Base-by-base conservation (phyloP, 37 sponge, comb jelly and placozoan genomes). In the Axinella damicornis region DNA sequence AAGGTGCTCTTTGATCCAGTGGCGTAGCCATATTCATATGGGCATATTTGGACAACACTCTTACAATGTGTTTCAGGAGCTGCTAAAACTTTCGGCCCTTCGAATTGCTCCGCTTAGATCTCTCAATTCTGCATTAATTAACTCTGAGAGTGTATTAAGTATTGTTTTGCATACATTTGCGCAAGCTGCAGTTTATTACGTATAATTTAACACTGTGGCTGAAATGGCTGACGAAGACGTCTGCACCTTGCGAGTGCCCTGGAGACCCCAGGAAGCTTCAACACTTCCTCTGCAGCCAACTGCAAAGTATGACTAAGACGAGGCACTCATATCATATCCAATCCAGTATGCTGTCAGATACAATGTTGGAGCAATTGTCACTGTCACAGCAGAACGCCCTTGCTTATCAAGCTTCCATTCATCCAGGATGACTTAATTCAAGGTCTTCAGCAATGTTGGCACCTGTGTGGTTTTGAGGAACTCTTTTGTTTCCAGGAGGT, bases 281-380 rank as follows among this genome's bases (percentile, higher is more conserved):
- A 71, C 13, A 37, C 84, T 20, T 83, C 35, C 16, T 79, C 69
- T 13, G 25, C 81, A 52, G 55, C 81, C 15, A 83, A 71, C 11
- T 83, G 21, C 63, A 83, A 33, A 6, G 13, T 36, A 54, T 83
- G 84, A 52, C 75, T 66, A 16, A 85, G 38, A 60, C 86, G 80
- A 28, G 69, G 46, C 66, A 85, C 27, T 17, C 38, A 68, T n/a
- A 11, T 69, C 15, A n/a, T n/a, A n/a, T n/a, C n/a, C 83, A 82
- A 20, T 72, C 53, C 53, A 79, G 66, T 33, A 18, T 16, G 19
- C 54, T n/a, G n/a, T n/a, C n/a, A 16, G n/a, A 64, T 18, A 77
- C 68, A 33, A 78, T 22, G 33, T 78, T 78, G 61, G 38, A 12
- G 64, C 38, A 24, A 78, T 78, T 78, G 35, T 58, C 78, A 11